Evolutionary conservation across 2,888 invertebrate genomes (phyloP), one percentile per base, ranked within the genome.

Genomic region (Drosophila subquinaria): DNA sequence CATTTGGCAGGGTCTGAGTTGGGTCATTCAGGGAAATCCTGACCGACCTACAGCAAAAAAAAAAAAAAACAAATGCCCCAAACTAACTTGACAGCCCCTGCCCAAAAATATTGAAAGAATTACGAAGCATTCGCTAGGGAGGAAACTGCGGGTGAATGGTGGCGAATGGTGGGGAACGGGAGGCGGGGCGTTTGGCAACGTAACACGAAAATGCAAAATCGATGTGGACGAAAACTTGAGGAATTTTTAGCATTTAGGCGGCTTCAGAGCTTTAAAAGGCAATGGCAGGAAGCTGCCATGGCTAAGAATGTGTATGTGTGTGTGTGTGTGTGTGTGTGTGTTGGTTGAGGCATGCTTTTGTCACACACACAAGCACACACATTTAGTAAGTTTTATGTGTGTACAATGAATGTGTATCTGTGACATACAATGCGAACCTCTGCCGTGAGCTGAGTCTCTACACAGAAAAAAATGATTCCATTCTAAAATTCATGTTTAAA

Each of bases 141-240:
- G 36, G 17, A 30, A 27, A 27, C 27, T 27, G 27, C 27, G 27
- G 27, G 27, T 27, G 27, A 2, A 27, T 35, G 45, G 15, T 13
- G 11, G 15, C 13, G 27, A 15, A 15, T 20, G 33, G 57, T 3
- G 40, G 40, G 1, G 17, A 20, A 4, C 5, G 42, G 17, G 33
- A n/a, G 11, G 20, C n/a, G 8, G 20, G 13, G 17, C 15, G 8
- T 27, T 20, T 17, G 55, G 55, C 55, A 73, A 56, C 63, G 73
- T 55, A 69, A 64, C 63, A 73, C 73, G 43, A 72, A 86, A 86
- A 86, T 83, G 79, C 81, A 77, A 83, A 87, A 83, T 82, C 84
- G 79, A 84, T 81, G 74, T 64, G 52, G 17, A 68, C 53, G 59
- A 51, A 59, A 75, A 71, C 71, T 76, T 75, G 76, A 75, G 61